phyloP scores from a whole-genome alignment of 2,113 vertebrate genomes.

The Macrotis lagotis region DNA sequence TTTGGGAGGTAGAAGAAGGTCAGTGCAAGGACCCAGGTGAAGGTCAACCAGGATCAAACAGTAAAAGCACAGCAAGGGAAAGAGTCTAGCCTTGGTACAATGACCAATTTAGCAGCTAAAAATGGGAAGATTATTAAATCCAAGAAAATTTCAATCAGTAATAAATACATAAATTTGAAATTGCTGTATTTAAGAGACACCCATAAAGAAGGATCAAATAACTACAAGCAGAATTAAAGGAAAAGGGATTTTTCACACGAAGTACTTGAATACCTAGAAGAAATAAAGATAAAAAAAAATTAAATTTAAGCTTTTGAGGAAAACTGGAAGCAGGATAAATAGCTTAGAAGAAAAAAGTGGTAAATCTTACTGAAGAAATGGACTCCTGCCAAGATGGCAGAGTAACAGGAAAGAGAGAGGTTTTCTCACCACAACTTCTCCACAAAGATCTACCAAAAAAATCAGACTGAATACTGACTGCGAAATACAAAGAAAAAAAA shows the following conservation, averaged over 20 bases:
- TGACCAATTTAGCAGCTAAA: background rate
- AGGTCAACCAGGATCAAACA: background rate
- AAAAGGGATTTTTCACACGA: background rate
- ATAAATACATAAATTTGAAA: background rate
- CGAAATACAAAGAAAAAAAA: too few species aligned
- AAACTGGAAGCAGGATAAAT: background rate
- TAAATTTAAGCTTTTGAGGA: background rate
- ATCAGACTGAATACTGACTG: too few species aligned
- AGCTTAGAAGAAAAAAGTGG: too few species aligned
- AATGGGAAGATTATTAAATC: background rate
- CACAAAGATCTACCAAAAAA: too few species aligned
- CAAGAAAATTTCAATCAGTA: background rate
- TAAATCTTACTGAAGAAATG: background rate
- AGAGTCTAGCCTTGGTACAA: background rate
- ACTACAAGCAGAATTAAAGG: background rate
- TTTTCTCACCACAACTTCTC: too few species aligned
- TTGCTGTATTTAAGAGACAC: background rate
- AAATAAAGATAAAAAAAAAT: background rate
- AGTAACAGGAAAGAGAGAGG: too few species aligned
- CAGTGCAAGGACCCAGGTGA: too few species aligned
- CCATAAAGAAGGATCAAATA: background rate
- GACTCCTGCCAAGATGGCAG: too few species aligned
- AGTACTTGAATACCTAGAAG: background rate
- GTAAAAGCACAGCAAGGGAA: background rate
- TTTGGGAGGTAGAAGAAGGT: too few species aligned